Evolutionary conservation across 2,797 vertebrate species (phyloP).

Genomic region (Alca torda): DNA sequence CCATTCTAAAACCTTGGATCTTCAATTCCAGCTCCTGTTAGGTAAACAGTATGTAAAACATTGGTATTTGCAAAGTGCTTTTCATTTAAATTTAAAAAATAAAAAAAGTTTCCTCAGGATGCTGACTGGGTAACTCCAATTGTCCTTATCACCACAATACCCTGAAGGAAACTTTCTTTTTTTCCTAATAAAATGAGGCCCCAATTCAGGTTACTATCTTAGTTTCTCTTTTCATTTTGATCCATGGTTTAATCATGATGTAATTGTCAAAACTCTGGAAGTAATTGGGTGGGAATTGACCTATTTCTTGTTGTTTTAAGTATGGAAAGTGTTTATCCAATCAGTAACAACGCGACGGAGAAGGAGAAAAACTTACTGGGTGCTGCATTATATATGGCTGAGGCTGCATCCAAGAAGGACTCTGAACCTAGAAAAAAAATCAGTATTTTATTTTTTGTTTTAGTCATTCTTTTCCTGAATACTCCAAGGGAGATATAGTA

Average conservation of each 20-base stretch:
- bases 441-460: not conserved
- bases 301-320: not conserved
- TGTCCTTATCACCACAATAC: not conserved
- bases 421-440: conserved; percentile 87
- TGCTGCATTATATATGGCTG: conserved; percentile 98
- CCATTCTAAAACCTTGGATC: not conserved
- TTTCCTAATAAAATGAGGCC: not conserved
- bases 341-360: not conserved
- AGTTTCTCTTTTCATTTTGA: not conserved
- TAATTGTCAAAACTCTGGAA: not conserved
- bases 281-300: not conserved
- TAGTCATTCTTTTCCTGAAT: not conserved
- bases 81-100: not conserved
- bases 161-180: not conserved
- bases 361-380: conserved; percentile 85
- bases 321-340: not conserved
- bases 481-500: not conserved
- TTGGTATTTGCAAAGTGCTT: not conserved
- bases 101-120: not conserved
- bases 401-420: conserved; percentile 95
- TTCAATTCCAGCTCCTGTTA: not conserved
- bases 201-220: not conserved
- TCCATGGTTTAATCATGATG: not conserved
- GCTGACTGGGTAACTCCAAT: not conserved
- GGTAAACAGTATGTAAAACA: not conserved